phyloP scores from a whole-genome alignment of 1,140 invertebrate genomes.

The Drosophila sp. region DNA sequence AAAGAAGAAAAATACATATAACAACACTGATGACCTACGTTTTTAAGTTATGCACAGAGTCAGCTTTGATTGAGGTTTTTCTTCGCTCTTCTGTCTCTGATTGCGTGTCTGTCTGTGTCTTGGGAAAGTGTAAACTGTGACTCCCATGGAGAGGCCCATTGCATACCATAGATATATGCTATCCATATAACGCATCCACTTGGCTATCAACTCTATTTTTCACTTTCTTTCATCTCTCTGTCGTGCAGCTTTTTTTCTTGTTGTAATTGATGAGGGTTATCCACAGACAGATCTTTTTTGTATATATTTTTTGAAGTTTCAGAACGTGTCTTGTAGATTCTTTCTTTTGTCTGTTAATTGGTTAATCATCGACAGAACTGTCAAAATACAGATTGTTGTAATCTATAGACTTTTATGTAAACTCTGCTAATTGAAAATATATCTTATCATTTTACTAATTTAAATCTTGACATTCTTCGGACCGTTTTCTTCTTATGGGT shows the following conservation, averaged over 20 bases:
- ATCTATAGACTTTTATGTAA: constrained; percentile 76
- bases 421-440: constrained; percentile 66
- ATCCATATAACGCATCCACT: constrained; percentile 28
- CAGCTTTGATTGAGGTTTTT: constrained; percentile 80
- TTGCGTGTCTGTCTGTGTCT: constrained; percentile 63
- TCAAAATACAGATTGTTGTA: constrained; percentile 69
- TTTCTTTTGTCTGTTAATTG: constrained; percentile 62
- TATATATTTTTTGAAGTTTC: constrained; percentile 18
- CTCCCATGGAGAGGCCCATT: constrained; percentile 62
- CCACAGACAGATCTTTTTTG: constrained; percentile 41
- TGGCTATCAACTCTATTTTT: constrained; percentile 63
- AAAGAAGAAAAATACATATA: constrained; percentile 6
- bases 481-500: constrained; percentile 38
- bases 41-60: constrained; percentile 76
- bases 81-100: constrained; percentile 57
- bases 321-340: constrained; percentile 60
- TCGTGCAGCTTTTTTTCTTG: constrained; percentile 18
- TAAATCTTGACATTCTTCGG: constrained; percentile 21
- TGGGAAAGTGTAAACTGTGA: constrained; percentile 79
- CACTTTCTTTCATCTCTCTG: constrained; percentile 67
- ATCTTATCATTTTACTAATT: constrained; percentile 23
- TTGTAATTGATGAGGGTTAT: constrained; percentile 70
- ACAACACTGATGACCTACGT: constrained; percentile 68
- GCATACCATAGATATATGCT: constrained; percentile 18
- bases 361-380: constrained; percentile 69